phyloP scores from a whole-genome alignment of 2,797 vertebrate genomes.

The Erethizon dorsatum region DNA sequence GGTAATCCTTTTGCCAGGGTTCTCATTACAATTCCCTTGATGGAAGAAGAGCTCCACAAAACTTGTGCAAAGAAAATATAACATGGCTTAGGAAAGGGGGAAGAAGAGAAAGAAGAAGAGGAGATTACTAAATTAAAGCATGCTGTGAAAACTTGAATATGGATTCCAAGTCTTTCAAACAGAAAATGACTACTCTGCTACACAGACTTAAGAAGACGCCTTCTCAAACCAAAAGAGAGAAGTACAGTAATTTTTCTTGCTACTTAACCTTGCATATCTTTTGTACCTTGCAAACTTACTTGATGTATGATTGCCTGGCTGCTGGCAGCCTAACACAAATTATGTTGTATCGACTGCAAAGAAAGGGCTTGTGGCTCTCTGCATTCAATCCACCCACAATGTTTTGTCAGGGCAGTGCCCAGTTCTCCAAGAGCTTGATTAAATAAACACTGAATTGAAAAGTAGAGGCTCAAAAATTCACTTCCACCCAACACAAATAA shows the following conservation, averaged over 20 bases:
- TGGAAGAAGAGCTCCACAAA: neutral
- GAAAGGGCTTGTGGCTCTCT: neutral
- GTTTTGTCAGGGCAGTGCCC: neutral
- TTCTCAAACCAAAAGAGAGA: constrained; percentile 29
- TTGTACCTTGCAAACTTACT: neutral
- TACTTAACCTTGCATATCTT: neutral
- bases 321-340: neutral
- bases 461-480: constrained; percentile 24
- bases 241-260: neutral
- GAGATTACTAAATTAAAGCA: constrained; percentile 56
- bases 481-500: constrained; percentile 32
- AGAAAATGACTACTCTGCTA: neutral
- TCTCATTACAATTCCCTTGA: constrained; percentile 44
- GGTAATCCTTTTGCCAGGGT: neutral
- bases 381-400: neutral
- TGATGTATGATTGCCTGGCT: neutral
- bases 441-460: constrained; percentile 44
- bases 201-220: neutral
- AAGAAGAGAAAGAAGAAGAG: neutral
- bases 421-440: neutral
- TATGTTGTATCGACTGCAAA: neutral
- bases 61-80: constrained; percentile 16
- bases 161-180: constrained; percentile 23
- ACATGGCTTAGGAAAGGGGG: neutral
- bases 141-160: constrained; percentile 19